phyloP scores from a whole-genome alignment of 2,113 vertebrate genomes.

The Ceyx melanurus region DNA sequence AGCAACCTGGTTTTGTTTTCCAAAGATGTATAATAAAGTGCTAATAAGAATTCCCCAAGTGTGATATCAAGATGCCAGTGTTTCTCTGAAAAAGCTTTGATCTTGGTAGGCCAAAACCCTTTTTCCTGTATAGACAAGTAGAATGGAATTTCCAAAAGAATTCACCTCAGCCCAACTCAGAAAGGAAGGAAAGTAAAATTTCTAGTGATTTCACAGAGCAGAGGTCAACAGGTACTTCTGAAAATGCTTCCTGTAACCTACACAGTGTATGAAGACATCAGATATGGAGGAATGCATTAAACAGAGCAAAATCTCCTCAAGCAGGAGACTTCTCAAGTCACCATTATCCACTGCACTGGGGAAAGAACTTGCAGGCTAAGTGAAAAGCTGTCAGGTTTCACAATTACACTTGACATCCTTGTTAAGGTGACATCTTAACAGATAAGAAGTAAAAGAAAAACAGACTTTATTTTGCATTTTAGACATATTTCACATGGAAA shows the following conservation, averaged over 20 bases:
- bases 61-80: neutral
- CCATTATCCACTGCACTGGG: neutral
- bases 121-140: neutral
- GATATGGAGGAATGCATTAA: neutral
- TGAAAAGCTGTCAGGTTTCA: neutral
- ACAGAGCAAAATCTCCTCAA: neutral
- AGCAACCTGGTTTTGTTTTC: neutral
- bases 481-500: neutral
- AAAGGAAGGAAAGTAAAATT: neutral
- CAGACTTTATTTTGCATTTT: accelerated
- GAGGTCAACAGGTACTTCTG: neutral
- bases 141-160: conserved; percentile 27
- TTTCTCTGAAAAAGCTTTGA: conserved; percentile 19
- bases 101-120: neutral
- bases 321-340: neutral
- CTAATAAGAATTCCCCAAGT: conserved; percentile 14
- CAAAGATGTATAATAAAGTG: neutral
- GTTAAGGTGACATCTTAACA: neutral
- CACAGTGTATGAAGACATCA: neutral
- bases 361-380: neutral
- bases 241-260: neutral
- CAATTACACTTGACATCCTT: neutral
- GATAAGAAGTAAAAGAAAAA: neutral
- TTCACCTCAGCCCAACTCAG: neutral
- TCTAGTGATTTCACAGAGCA: neutral